A percentile compares a stretch with the other conserved stretches of the same genome.
Conservation (phyloP, 1,140 invertebrate species). For the Ephestia elutella region DNA sequence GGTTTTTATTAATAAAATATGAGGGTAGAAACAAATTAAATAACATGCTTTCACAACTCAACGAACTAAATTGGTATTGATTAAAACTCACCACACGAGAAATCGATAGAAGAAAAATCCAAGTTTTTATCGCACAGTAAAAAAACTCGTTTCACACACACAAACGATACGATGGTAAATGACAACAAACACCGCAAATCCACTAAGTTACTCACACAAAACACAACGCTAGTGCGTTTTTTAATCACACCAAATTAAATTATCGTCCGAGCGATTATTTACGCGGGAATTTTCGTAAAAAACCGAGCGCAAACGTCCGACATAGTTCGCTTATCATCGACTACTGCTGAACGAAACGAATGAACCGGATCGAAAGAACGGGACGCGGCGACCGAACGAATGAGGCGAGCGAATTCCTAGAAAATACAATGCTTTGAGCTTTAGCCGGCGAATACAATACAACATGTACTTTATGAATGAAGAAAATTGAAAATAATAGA, state of each 20-base stretch:
- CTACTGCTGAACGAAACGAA: slow-evolving; percentile 42
- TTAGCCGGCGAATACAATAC: neutral
- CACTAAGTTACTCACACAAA: slow-evolving; percentile 42
- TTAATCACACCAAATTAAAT: slow-evolving; percentile 47
- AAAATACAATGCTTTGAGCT: slow-evolving; percentile 7
- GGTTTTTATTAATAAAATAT: no score
- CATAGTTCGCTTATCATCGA: slow-evolving; percentile 45
- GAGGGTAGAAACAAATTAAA: neutral
- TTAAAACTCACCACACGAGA: slow-evolving; percentile 54
- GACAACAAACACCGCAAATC: slow-evolving; percentile 38
- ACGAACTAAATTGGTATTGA: neutral
- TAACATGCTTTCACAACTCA: no score
- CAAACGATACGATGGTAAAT: slow-evolving; percentile 22
- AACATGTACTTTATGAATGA: slow-evolving; percentile 5
- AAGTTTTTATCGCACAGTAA: slow-evolving; percentile 42
- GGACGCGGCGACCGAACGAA: slow-evolving; percentile 35
- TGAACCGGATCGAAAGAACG: slow-evolving; percentile 29
- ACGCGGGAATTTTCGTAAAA: slow-evolving; percentile 33
- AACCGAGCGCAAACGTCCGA: slow-evolving; percentile 28
- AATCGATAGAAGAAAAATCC: slow-evolving; percentile 52
- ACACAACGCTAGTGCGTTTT: slow-evolving; percentile 35
- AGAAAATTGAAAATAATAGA: slow-evolving; percentile 12
- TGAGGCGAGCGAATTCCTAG: neutral
- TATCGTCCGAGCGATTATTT: slow-evolving; percentile 29
- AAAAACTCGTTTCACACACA: slow-evolving; percentile 56